These are phyloP conservation scores for Globia sparganii DNA, from an alignment of 2,888 invertebrate species.

Conservation along the genomic window DNA sequence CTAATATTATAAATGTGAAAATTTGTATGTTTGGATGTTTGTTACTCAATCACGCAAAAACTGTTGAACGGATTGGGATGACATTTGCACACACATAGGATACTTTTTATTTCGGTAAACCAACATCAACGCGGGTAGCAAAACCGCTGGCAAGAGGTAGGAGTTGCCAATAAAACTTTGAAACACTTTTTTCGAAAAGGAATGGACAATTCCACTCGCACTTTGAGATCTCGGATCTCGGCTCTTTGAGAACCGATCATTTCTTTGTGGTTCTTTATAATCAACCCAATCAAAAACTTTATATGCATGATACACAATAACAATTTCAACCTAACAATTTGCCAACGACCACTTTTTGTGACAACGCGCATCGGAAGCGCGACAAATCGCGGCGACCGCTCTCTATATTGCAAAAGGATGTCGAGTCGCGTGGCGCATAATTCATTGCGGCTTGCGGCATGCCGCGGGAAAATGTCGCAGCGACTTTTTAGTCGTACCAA, in stretches of 20 bases:
- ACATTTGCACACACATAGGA: background rate
- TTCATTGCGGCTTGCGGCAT: constrained; percentile 71
- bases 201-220: background rate
- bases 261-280: background rate
- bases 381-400: constrained; percentile 83
- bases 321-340: constrained; percentile 67
- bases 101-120: background rate
- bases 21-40: too few relatives aligned
- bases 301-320: constrained; percentile 25
- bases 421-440: constrained; percentile 81
- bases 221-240: background rate
- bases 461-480: constrained; percentile 62
- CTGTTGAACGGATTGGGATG: background rate
- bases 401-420: constrained; percentile 86
- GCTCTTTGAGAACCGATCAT: background rate
- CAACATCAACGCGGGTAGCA: background rate
- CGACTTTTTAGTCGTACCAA: constrained; percentile 51
- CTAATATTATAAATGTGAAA: too few relatives aligned
- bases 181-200: background rate
- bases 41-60: background rate
- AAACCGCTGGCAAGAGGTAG: background rate
- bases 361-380: constrained; percentile 79
- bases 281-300: constrained; percentile 10
- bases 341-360: constrained; percentile 65
- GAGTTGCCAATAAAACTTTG: background rate